phyloP scores from a whole-genome alignment of 2,888 invertebrate species.

The Megastigmus dorsalis region DNA sequence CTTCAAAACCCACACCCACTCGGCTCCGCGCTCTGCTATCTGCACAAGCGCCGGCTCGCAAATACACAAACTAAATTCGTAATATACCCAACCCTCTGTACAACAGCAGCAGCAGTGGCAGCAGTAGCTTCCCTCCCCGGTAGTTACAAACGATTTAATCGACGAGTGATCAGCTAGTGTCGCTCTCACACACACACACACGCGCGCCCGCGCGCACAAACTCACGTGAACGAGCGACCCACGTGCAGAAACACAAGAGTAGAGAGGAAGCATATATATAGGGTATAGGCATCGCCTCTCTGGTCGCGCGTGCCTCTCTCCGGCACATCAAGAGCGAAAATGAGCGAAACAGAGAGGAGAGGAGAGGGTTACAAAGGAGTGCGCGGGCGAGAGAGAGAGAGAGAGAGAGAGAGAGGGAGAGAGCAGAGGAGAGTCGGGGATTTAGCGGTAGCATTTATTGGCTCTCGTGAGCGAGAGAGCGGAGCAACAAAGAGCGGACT shows the following conservation, averaged over 20 bases:
- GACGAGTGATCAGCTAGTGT: conserved; percentile 30
- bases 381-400: conserved; percentile 23
- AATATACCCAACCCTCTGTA: neutral
- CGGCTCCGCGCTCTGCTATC: neutral
- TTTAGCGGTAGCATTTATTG: conserved; percentile 63
- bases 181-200: neutral
- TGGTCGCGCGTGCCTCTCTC: neutral
- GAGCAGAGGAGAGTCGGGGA: conserved; percentile 3
- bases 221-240: too few relatives aligned
- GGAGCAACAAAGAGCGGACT: conserved; percentile 49
- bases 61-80: conserved; percentile 9
- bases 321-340: neutral
- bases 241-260: too few relatives aligned
- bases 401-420: conserved; percentile 1
- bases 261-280: too few relatives aligned
- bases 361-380: neutral
- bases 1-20: neutral
- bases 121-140: neutral
- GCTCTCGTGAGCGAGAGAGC: conserved; percentile 51
- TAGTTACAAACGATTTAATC: conserved; percentile 52
- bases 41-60: too few relatives aligned
- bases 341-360: conserved; percentile 16
- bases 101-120: too few relatives aligned
- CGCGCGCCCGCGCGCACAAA: neutral
- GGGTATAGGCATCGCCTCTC: too few relatives aligned